phyloP scores from a whole-genome alignment of 1,140 invertebrate genomes.

The Calephelis virginiensis region DNA sequence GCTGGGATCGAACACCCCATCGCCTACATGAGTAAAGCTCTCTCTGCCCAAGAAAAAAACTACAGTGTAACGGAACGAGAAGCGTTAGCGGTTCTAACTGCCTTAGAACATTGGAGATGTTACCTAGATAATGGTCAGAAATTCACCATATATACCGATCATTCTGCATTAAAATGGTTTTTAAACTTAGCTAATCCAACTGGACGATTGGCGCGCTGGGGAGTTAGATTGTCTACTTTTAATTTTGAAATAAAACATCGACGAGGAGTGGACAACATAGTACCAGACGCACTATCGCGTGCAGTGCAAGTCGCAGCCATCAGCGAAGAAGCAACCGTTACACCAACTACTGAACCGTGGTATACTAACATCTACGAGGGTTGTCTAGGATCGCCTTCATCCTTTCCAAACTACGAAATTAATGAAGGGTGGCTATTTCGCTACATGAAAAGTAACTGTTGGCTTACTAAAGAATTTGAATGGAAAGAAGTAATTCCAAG shows the following conservation, averaged over 20 bases:
- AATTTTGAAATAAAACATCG: constrained; percentile 49
- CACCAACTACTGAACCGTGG: constrained; percentile 26
- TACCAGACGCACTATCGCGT: constrained; percentile 42
- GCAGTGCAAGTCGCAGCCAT: constrained; percentile 14
- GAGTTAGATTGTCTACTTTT: constrained; percentile 38
- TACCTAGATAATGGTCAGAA: constrained; percentile 37
- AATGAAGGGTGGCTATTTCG: constrained; percentile 30
- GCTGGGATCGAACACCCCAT: constrained; percentile 35
- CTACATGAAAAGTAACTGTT: constrained; percentile 24
- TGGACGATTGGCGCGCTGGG: constrained; percentile 43
- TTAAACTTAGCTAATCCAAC: constrained; percentile 49
- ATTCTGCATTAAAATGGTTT: constrained; percentile 42
- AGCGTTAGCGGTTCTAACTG: constrained; percentile 28
- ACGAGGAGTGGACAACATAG: constrained; percentile 41
- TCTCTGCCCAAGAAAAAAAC: constrained; percentile 29
- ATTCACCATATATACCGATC: constrained; percentile 38
- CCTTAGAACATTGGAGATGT: constrained; percentile 21
- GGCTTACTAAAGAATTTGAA: constrained; percentile 27
- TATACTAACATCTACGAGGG: constrained; percentile 32
- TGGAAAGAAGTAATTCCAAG: constrained; percentile 37
- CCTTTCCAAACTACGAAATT: constrained; percentile 29
- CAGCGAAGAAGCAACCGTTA: not conserved
- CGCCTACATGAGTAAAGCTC: constrained; percentile 36
- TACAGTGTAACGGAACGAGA: constrained; percentile 40
- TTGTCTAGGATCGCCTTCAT: constrained; percentile 21